Evolutionary conservation across 2,113 vertebrate genomes (phyloP), one percentile per base, ranked within the genome.

Genomic region (Aptenodytes forsteri): DNA sequence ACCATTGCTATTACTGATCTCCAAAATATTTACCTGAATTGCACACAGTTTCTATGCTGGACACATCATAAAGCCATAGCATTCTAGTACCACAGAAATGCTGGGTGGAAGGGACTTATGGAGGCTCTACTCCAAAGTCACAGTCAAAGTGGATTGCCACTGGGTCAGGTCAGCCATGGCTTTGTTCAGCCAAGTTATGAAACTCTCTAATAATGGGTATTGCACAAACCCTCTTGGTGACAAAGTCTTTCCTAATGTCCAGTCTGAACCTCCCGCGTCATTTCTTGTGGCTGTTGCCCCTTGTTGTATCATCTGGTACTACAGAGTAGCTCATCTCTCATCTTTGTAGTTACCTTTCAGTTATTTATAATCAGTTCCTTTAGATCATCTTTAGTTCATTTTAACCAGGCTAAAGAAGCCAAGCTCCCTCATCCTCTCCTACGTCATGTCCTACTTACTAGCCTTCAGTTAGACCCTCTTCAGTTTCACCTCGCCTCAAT

Each of bases 21-120:
- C 56, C 34, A 47, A 52, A 73, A 30, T 77, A 52, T 34, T 77
- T 77, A 32, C 29, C 26, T 83, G 50, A 73, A 55, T 16, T 65
- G 16, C 36, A 40, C 26, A n/a, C 7, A 19, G 22, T 23, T 92
- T n/a, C 16, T 90, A 16, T 66, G 12, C 42, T 38, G 32, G 55
- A 29, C 26, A 44, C 1, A 14, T 26, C 62, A 56, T 34, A 56
- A n/a, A 73, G 32, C 30, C 54, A 40, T 11, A 56, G 12, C 8
- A 8, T 49, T 82, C 44, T 49, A 47, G 26, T 46, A 78, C n/a
- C 23, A 44, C 0, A 56, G 58, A 73, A 77, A 56, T 21, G 4
- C 11, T 50, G 29, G 12, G 11, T 52, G 40, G 46, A 44, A 77
- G 12, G 25, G 10, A 52, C 2, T 72, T 29, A 18, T 0, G 3